These are phyloP conservation scores for Lytechinus pictus DNA, from an alignment of 35 echinoderm and acorn worm species.

Conservation along the genomic window DNA sequence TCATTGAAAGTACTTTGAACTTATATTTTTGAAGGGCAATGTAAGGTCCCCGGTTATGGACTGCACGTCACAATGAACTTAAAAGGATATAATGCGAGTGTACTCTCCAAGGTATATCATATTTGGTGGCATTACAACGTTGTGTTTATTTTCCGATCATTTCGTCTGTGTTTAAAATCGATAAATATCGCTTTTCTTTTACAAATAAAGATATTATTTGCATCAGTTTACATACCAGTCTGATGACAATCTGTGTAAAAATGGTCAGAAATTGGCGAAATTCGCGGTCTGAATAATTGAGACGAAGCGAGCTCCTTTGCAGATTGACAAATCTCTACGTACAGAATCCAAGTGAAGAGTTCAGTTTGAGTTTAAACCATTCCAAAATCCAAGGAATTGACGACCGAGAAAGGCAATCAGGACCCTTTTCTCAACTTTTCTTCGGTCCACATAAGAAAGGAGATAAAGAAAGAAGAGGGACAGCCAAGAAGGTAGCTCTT, in stretches of 20 bases:
- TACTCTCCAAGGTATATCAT: background rate
- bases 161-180: background rate
- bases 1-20: background rate
- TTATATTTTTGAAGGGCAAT: background rate
- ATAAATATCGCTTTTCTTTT: background rate
- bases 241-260: background rate
- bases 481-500: background rate
- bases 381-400: slow-evolving; percentile 18
- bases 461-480: background rate
- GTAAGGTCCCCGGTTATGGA: background rate
- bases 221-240: background rate
- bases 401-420: background rate
- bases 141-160: background rate
- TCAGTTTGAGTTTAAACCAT: background rate
- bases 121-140: background rate
- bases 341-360: background rate
- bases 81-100: background rate
- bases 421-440: background rate
- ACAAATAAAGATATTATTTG: background rate
- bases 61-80: background rate
- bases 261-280: background rate
- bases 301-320: background rate
- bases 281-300: background rate
- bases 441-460: background rate
- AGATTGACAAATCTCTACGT: background rate